These are phyloP conservation scores for Copidosoma aretas DNA, from an alignment of 2,888 invertebrate species.

Conservation along the genomic window DNA sequence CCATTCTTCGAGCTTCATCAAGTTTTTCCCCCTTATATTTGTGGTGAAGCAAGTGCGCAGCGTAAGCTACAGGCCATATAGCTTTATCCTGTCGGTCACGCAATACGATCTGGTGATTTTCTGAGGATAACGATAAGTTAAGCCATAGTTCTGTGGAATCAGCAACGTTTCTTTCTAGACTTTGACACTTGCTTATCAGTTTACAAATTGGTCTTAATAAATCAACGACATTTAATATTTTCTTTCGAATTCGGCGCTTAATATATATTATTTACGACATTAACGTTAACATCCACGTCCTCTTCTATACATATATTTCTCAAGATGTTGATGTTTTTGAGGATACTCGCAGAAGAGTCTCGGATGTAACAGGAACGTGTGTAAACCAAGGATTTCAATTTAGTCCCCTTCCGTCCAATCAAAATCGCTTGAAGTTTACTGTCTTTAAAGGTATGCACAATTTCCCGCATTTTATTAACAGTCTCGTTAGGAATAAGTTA, in stretches of 20 bases:
- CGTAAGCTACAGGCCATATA: not conserved
- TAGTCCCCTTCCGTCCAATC: too few species aligned
- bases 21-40: not conserved
- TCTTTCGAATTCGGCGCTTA: not conserved
- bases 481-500: too few species aligned
- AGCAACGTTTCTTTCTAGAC: not conserved
- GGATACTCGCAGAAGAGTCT: too few species aligned
- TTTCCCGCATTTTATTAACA: too few species aligned
- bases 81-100: not conserved
- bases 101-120: not conserved
- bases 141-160: not conserved
- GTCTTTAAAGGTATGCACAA: too few species aligned
- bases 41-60: not conserved
- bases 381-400: too few species aligned
- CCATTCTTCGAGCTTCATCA: not conserved
- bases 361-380: too few species aligned
- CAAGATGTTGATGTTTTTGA: too few species aligned
- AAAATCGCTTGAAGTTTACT: too few species aligned
- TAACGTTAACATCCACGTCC: too few species aligned
- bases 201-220: not conserved
- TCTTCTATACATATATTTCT: too few species aligned
- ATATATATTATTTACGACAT: too few species aligned
- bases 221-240: not conserved
- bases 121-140: not conserved
- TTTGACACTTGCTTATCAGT: not conserved